phyloP scores from a whole-genome alignment of 2,888 invertebrate species.

The Sminthurinus aureus region DNA sequence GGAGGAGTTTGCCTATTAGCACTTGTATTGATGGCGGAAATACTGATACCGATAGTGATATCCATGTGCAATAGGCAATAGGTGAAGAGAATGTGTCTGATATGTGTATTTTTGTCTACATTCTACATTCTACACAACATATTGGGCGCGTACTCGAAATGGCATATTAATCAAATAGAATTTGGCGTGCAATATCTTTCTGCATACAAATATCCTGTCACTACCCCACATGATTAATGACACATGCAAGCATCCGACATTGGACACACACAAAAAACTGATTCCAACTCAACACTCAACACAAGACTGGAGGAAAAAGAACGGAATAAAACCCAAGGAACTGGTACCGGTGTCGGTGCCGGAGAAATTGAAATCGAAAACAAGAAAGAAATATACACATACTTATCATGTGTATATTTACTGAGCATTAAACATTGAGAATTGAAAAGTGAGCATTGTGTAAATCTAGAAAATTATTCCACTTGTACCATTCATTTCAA shows the following conservation, averaged over 20 bases:
- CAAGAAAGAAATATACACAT: neutral
- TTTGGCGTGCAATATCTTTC: conserved; percentile 61
- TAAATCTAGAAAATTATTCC: neutral
- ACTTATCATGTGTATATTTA: too few species aligned
- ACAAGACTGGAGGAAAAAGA: too few species aligned
- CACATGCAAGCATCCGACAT: conserved; percentile 48
- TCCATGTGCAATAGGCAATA: too few species aligned
- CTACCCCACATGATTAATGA: conserved; percentile 60
- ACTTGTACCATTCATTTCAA: neutral
- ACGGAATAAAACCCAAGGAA: too few species aligned
- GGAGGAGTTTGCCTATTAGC: too few species aligned
- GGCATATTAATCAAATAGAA: conserved; percentile 61
- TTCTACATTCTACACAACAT: neutral
- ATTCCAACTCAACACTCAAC: too few species aligned
- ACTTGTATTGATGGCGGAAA: neutral
- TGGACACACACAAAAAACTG: neutral
- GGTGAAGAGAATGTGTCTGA: neutral
- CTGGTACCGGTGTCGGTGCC: too few species aligned
- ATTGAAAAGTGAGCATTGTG: too few species aligned
- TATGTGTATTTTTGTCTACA: neutral
- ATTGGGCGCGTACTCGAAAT: conserved; percentile 50
- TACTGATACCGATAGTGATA: too few species aligned
- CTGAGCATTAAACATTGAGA: too few species aligned
- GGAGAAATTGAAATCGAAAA: too few species aligned
- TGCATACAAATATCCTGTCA: conserved; percentile 61